Conservation (phyloP, 2,888 invertebrate genomes). For the Xylota sylvarum region DNA sequence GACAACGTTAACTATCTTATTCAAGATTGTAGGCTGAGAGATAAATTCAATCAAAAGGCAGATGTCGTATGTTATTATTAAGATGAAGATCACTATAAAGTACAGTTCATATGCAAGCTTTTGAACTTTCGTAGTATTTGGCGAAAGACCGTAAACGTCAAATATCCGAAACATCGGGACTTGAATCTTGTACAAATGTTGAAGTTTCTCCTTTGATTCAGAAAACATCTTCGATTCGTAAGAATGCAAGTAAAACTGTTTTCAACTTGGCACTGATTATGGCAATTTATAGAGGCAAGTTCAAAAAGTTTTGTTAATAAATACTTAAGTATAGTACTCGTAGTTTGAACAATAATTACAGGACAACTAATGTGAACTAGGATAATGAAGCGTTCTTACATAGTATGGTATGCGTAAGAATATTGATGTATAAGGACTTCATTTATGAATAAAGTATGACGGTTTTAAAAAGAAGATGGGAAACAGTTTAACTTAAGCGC, state of each 20-base stretch:
- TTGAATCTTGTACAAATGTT: slow-evolving; percentile 27
- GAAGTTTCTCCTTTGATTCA: slow-evolving; percentile 20
- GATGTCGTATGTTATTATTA: not conserved
- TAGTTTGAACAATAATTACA: slow-evolving; percentile 4
- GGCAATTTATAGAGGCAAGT: slow-evolving; percentile 8
- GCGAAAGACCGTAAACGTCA: not conserved
- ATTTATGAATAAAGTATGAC: no score
- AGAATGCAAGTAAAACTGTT: not conserved
- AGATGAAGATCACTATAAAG: not conserved
- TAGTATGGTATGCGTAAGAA: no score
- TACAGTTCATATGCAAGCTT: not conserved
- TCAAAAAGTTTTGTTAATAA: not conserved
- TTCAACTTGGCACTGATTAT: slow-evolving; percentile 24
- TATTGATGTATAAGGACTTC: no score
- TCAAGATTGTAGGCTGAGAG: slow-evolving; percentile 23
- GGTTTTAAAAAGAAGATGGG: no score
- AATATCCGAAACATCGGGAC: not conserved
- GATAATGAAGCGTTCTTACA: not conserved
- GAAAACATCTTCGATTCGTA: slow-evolving; percentile 12
- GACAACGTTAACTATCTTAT: slow-evolving; percentile 47
- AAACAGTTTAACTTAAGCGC: no score
- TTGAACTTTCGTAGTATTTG: not conserved
- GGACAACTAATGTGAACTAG: slow-evolving; percentile 7
- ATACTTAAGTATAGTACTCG: no score
- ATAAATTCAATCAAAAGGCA: slow-evolving; percentile 24